phyloP scores from a whole-genome alignment of 2,888 invertebrate species.

The Drosophila kambysellisi region DNA sequence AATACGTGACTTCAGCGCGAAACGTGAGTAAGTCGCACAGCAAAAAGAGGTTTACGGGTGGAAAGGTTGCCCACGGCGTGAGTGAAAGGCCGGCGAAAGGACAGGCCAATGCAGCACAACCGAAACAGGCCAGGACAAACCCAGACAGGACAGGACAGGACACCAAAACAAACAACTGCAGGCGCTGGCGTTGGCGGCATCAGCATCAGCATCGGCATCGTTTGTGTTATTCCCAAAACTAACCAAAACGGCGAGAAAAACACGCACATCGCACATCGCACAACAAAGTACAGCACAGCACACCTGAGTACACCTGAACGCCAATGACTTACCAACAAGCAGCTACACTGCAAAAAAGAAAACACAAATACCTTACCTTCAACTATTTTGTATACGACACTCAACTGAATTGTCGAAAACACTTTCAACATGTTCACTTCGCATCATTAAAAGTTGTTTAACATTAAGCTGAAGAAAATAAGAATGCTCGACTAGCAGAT shows the following conservation, averaged over 20 bases:
- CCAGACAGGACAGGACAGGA: constrained; percentile 40
- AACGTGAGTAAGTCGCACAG: constrained; percentile 63
- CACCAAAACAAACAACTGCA: constrained; percentile 56
- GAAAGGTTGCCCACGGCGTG: constrained; percentile 35
- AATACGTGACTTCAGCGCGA: constrained; percentile 82
- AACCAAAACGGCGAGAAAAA: constrained; percentile 23
- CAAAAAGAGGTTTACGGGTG: background rate
- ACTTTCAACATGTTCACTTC: background rate
- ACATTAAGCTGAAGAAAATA: background rate
- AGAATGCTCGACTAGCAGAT: background rate
- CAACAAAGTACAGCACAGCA: background rate
- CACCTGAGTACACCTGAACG: constrained; percentile 29
- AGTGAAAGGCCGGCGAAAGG: constrained; percentile 51
- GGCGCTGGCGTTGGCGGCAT: constrained; percentile 9
- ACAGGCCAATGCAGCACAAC: constrained; percentile 39
- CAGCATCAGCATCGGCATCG: constrained; percentile 1
- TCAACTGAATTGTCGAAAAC: background rate
- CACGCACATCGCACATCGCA: constrained; percentile 20
- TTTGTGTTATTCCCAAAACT: constrained; percentile 28
- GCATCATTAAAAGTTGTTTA: background rate
- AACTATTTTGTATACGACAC: background rate
- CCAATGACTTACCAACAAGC: constrained; percentile 15
- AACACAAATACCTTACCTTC: background rate
- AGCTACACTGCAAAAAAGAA: background rate
- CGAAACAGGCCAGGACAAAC: background rate